Base-by-base conservation (phyloP, 2,888 invertebrate genomes). In the Rhodophaea formosa region DNA sequence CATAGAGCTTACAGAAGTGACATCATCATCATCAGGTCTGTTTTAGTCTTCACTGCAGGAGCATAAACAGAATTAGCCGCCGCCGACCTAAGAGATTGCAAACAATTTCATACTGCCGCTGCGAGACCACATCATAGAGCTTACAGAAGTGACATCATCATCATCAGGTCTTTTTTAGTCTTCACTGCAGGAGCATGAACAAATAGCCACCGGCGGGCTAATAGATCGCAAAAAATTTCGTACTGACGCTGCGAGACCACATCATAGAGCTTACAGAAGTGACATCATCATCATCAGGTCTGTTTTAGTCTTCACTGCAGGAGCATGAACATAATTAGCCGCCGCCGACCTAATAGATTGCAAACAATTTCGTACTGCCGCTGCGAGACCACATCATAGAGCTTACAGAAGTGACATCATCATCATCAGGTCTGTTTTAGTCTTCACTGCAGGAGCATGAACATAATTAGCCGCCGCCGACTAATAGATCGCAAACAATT, bases 271-370 rank as follows among this genome's bases (percentile, higher is more conserved):
- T 14, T 47, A n/a, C 14, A 49, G 47, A 49, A n/a, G n/a, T n/a
- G n/a, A n/a, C n/a, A n/a, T n/a, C n/a, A n/a, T n/a, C n/a, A n/a
- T n/a, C n/a, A n/a, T n/a, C n/a, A n/a, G n/a, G n/a, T n/a, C n/a
- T n/a, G n/a, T n/a, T n/a, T n/a, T n/a, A n/a, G n/a, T n/a, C n/a
- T n/a, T n/a, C n/a, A n/a, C n/a, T n/a, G n/a, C n/a, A n/a, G n/a
- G n/a, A n/a, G n/a, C n/a, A n/a, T n/a, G n/a, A 49, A 49, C 30
- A 30, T 49, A 49, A 49, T 49, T 49, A 49, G 47, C 30, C 7
- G 47, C 47, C 47, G 47, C 7, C 47, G 30, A n/a, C 12, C 47
- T 30, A 49, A 30, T 49, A 15, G 47, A 30, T 14, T 30, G 47
- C 47, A 49, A 49, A 49, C 47, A 47, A 30, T 30, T 49, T 30